Conservation (phyloP, 2,888 invertebrate genomes). For the Masnerella sp. region DNA sequence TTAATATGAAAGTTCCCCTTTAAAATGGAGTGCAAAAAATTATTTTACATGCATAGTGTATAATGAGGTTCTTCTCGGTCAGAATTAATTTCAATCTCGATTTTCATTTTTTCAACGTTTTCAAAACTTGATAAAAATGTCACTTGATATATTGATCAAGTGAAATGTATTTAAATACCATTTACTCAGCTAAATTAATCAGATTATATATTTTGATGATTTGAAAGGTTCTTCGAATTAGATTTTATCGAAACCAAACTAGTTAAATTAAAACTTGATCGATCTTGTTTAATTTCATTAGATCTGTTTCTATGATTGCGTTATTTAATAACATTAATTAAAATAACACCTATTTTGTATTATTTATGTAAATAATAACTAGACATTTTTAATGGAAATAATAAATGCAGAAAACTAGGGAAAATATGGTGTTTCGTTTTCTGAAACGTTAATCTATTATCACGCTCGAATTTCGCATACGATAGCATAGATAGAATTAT, state of each 20-base stretch:
- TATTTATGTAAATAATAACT: not conserved
- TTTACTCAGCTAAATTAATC: too few relatives aligned
- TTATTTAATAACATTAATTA: too few relatives aligned
- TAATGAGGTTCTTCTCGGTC: constrained; percentile 8
- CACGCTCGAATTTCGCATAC: not conserved
- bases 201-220: too few relatives aligned
- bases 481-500: not conserved
- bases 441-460: not conserved
- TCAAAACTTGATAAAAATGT: too few relatives aligned
- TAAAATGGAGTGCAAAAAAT: not conserved
- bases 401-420: not conserved
- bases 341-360: not conserved
- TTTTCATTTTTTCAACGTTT: too few relatives aligned
- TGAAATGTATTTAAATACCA: too few relatives aligned
- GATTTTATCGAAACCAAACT: too few relatives aligned
- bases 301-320: too few relatives aligned
- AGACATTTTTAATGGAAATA: not conserved
- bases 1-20: constrained; percentile 9
- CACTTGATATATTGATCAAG: not conserved
- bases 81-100: too few relatives aligned
- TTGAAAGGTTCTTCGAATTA: too few relatives aligned
- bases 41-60: not conserved
- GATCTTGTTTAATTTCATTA: too few relatives aligned
- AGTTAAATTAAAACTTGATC: too few relatives aligned
- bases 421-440: not conserved